A percentile compares a stretch with the other conserved stretches of the same genome.
phyloP scores from a whole-genome alignment of 2,888 invertebrate genomes.

The Xanthostigma xanthostigma region DNA sequence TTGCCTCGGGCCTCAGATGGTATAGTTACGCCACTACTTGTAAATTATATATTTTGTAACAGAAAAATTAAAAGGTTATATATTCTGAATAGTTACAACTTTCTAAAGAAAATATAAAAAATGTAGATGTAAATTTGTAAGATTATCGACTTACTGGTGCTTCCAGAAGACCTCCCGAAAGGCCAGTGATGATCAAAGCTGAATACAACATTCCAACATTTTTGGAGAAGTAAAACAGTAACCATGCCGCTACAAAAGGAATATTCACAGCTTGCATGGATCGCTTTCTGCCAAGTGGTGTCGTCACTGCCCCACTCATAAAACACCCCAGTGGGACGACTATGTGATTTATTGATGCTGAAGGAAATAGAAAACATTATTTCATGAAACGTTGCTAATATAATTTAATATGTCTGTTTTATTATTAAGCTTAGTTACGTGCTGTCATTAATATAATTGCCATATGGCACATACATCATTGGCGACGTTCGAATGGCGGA shows the following conservation, averaged over 20 bases:
- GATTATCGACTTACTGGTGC: constrained; percentile 46
- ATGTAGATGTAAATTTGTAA: constrained; percentile 2
- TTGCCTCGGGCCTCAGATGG: too few relatives aligned
- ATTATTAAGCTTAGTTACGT: too few relatives aligned
- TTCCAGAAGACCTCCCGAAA: constrained; percentile 64
- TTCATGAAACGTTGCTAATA: too few relatives aligned
- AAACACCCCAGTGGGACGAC: constrained; percentile 68
- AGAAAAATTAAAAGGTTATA: too few relatives aligned
- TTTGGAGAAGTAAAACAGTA: constrained; percentile 51
- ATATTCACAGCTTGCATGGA: constrained; percentile 64
- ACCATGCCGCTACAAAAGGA: constrained; percentile 62
- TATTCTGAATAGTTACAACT: too few relatives aligned
- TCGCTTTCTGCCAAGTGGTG: constrained; percentile 52
- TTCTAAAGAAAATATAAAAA: not conserved
- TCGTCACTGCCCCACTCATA: constrained; percentile 54
- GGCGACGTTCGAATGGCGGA: too few relatives aligned
- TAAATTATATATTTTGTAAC: too few relatives aligned
- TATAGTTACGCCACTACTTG: too few relatives aligned
- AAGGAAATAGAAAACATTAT: constrained; percentile 2
- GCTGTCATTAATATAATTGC: too few relatives aligned
- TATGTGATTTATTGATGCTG: constrained; percentile 67
- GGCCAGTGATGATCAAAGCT: constrained; percentile 54
- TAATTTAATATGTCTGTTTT: too few relatives aligned
- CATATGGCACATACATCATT: too few relatives aligned
- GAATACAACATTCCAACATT: constrained; percentile 48